A percentile compares a stretch with the other conserved stretches of the same genome.
These are phyloP conservation scores for Todiramphus chloris DNA, from an alignment of 2,113 vertebrate genomes.

Conservation along the genomic window DNA sequence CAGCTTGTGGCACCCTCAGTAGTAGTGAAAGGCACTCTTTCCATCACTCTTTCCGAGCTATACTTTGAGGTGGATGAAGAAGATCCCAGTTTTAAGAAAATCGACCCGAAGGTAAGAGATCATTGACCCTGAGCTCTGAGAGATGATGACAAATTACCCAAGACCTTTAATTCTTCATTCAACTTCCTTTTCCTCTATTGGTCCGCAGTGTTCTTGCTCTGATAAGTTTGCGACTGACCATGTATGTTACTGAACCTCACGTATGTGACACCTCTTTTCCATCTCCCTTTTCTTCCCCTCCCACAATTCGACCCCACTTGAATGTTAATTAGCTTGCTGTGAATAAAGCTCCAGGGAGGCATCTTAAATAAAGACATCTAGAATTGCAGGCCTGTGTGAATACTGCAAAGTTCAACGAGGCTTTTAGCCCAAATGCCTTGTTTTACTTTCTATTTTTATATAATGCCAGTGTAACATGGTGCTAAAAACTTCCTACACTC, in stretches of 20 bases:
- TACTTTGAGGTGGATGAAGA: constrained; percentile 99
- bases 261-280: constrained; percentile 45
- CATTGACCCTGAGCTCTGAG: constrained; percentile 50
- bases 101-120: constrained; percentile 94
- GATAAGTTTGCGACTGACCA: constrained; percentile 30
- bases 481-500: background rate
- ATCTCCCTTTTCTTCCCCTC: background rate
- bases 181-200: background rate
- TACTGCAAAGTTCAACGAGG: constrained; percentile 33
- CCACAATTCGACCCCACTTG: constrained; percentile 48
- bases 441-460: constrained; percentile 50
- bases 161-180: constrained; percentile 63
- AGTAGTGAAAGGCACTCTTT: constrained; percentile 91
- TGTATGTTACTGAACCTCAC: constrained; percentile 41
- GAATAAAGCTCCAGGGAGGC: constrained; percentile 56
- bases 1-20: constrained; percentile 92
- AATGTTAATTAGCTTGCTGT: constrained; percentile 71
- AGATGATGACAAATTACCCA: constrained; percentile 57
- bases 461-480: background rate
- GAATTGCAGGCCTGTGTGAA: constrained; percentile 40
- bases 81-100: constrained; percentile 91
- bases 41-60: constrained; percentile 92
- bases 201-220: background rate
- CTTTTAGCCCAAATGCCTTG: constrained; percentile 32
- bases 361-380: constrained; percentile 67